These are phyloP conservation scores for Drosophila differens DNA, from an alignment of 2,888 invertebrate species.

Conservation along the genomic window DNA sequence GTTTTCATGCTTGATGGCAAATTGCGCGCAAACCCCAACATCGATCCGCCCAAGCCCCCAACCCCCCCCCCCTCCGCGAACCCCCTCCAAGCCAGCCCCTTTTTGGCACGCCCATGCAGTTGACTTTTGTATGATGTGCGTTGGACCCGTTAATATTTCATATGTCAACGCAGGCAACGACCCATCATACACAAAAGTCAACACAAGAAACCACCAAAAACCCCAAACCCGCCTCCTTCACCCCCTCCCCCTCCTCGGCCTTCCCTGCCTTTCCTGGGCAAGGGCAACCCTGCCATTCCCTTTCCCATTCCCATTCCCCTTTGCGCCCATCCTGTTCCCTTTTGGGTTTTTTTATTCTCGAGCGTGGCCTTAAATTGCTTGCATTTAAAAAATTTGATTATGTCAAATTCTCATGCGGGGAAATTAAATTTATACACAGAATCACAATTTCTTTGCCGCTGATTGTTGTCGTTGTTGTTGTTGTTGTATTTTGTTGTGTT, in stretches of 20 bases:
- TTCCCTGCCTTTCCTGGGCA: conserved; percentile 9
- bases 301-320: background rate
- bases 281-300: conserved; percentile 4
- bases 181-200: conserved; percentile 20
- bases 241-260: too few species aligned
- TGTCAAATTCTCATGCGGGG: conserved; percentile 70
- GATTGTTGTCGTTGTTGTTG: conserved; percentile 28
- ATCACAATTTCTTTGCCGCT: conserved; percentile 59
- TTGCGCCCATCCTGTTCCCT: background rate
- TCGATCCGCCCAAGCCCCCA: background rate
- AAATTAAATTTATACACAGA: conserved; percentile 78
- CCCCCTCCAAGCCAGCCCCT: background rate
- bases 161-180: conserved; percentile 69
- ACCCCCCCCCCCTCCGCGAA: background rate
- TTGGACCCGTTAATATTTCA: conserved; percentile 74
- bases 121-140: conserved; percentile 56
- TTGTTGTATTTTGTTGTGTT: background rate
- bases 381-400: conserved; percentile 81
- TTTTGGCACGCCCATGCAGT: conserved; percentile 49
- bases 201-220: background rate
- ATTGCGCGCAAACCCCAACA: conserved; percentile 52
- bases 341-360: conserved; percentile 1
- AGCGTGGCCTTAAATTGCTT: conserved; percentile 68
- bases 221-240: background rate
- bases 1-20: conserved; percentile 79